Evolutionary conservation across 92 coral and sea anemone genomes (phyloP).

Genomic region (Zoanthus solanderi): DNA sequence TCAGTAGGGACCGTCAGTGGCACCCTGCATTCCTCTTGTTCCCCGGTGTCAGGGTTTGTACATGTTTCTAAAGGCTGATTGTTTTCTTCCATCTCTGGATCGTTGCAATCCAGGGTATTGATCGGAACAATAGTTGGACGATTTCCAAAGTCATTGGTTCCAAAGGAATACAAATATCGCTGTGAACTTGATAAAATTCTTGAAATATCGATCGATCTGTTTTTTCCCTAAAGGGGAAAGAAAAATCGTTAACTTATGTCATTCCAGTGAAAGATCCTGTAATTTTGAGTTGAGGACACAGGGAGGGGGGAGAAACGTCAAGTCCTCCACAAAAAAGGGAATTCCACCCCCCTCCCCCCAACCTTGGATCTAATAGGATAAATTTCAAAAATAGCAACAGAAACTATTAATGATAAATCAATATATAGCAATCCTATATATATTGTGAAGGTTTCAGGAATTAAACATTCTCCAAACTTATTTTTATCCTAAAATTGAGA

Average conservation of each 20-base stretch:
- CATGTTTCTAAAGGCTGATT: not conserved
- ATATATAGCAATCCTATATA: too few relatives aligned
- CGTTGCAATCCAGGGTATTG: constrained; percentile 11
- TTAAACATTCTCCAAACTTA: too few relatives aligned
- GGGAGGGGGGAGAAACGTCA: not conserved
- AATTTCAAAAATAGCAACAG: too few relatives aligned
- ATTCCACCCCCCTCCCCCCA: too few relatives aligned
- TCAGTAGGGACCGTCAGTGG: not conserved
- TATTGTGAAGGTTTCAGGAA: too few relatives aligned
- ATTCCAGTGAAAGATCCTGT: not conserved
- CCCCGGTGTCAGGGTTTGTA: not conserved
- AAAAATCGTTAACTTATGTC: not conserved
- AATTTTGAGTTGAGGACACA: not conserved
- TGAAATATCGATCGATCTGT: not conserved
- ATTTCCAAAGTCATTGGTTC: constrained; percentile 16
- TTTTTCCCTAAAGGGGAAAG: not conserved
- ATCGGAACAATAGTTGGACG: constrained; percentile 10
- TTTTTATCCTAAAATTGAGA: too few relatives aligned
- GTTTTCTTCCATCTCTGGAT: not conserved
- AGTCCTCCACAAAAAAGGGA: not conserved
- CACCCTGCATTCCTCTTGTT: not conserved
- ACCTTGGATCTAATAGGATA: too few relatives aligned
- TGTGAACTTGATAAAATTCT: not conserved
- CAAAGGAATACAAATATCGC: constrained; percentile 20
- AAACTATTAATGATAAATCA: too few relatives aligned